Percentiles rank a stretch among this genome's conserved stretches.
Evolutionary conservation across 1,140 invertebrate species (phyloP).

Genomic region (Pteromalus puparum): DNA sequence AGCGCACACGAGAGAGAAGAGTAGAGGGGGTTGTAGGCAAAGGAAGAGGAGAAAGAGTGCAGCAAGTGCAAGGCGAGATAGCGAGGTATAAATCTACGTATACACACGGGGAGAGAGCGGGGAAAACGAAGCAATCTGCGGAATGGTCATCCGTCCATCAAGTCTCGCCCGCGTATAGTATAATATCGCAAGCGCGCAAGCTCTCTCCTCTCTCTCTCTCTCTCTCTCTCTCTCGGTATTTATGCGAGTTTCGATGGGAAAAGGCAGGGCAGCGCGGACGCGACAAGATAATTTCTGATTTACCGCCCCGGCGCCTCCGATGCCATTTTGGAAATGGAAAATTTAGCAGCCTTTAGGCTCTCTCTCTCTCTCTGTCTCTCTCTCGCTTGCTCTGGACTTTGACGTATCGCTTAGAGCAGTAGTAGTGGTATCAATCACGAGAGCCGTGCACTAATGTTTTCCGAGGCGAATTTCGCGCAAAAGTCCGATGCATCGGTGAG

Average conservation of each 20-base stretch:
- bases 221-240: slow-evolving; percentile 59
- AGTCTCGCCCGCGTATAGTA: slow-evolving; percentile 55
- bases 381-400: slow-evolving; percentile 2
- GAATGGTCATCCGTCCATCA: slow-evolving; percentile 75
- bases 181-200: slow-evolving; percentile 38
- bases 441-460: neutral
- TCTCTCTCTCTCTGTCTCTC: neutral
- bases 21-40: slow-evolving; percentile 38
- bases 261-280: slow-evolving; percentile 67
- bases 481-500: slow-evolving; percentile 1
- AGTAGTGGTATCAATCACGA: neutral
- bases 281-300: slow-evolving; percentile 75
- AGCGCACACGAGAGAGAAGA: slow-evolving; percentile 36
- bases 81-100: slow-evolving; percentile 72
- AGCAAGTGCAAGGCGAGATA: slow-evolving; percentile 64
- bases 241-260: slow-evolving; percentile 73
- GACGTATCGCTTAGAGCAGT: neutral
- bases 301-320: slow-evolving; percentile 63
- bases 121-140: slow-evolving; percentile 73
- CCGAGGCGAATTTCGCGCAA: neutral
- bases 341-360: slow-evolving; percentile 54
- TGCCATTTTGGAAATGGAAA: slow-evolving; percentile 72
- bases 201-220: neutral
- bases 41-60: slow-evolving; percentile 46
- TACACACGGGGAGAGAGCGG: slow-evolving; percentile 61